Evolutionary conservation across 2,888 invertebrate species (phyloP), one percentile per base, ranked within the genome.

Genomic region (Drosophila mulleri): DNA sequence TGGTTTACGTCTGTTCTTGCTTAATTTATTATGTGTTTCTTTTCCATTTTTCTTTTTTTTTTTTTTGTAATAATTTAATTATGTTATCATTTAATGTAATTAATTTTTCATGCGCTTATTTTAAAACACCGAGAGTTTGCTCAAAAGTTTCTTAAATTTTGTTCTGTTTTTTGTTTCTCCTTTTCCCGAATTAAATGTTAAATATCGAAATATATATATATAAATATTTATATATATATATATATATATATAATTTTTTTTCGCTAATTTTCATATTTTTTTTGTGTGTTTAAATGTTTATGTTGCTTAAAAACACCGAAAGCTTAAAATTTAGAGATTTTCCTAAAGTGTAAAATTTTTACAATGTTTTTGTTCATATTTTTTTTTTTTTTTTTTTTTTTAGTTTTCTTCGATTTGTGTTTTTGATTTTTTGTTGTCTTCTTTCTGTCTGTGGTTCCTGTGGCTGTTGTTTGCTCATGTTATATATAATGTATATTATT

Each of bases 291-390:
- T 64, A 50, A 65, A 72, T 69, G 72, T 70, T 60, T 59, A 76
- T 75, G 67, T 82, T 87, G 75, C 71, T 89, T 91, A 89, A 91
- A 92, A 92, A 92, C 92, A 92, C 92, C 92, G 85, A 92, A 92
- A 92, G 92, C 92, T 92, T 92, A 92, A 91, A 86, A 90, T 91
- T 92, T 92, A 91, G 89, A 83, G 86, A 88, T 85, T 85, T 78
- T 82, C 83, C 88, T 88, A 90, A 90, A 88, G 78, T 84, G 79
- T 90, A 82, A 80, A 83, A 65, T 82, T 82, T 82, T 89, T 90
- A 86, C 82, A 88, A 88, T 82, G 72, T 79, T 72, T 67, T 62
- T 62, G 48, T 41, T 23, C 35, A n/a, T 48, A 54, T 67, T 53
- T 65, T 57, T 64, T 65, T 37, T 6, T 37, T 7, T 37, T 32